Base-by-base conservation (phyloP, 2,797 vertebrate genomes). In the Eupleurogrammus muticus region DNA sequence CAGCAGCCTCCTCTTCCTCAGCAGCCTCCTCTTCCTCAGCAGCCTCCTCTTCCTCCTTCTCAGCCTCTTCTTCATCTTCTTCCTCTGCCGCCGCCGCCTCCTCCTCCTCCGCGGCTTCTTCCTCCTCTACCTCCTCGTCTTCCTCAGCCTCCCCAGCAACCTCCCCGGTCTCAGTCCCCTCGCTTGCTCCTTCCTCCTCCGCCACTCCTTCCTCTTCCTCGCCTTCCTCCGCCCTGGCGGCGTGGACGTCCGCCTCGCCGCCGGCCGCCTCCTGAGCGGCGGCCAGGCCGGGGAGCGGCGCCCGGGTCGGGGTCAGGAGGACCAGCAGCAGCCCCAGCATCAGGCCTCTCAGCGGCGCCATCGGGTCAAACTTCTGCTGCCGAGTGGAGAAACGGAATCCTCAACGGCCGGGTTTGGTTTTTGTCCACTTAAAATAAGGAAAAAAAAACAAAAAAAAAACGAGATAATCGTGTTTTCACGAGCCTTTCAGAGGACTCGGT, bases 341-440 rank as follows among this genome's bases (percentile, higher is more conserved):
- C 87, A 92, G 92, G 17, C 81, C 68, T 67, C 58, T 91, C 66
- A 86, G 35, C 55, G 83, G 53, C 8, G 89, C 88, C 94, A 95
- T 95, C 36, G 82, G 85, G 56, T 49, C 73, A 50, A 4, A 56
- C 7, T 52, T 20, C n/a, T n/a, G n/a, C n/a, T n/a, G n/a, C n/a
- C n/a, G n/a, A n/a, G n/a, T n/a, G n/a, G n/a, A n/a, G n/a, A n/a
- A n/a, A n/a, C n/a, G n/a, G n/a, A n/a, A n/a, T n/a, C n/a, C n/a
- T n/a, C n/a, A n/a, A n/a, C n/a, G n/a, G n/a, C n/a, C n/a, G n/a
- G n/a, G n/a, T n/a, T n/a, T n/a, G n/a, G n/a, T n/a, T n/a, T 74
- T 50, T 23, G 42, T 59, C n/a, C 21, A 23, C 8, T 5, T n/a
- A n/a, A n/a, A n/a, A n/a, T n/a, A n/a, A n/a, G n/a, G n/a, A n/a